phyloP scores from a whole-genome alignment of 2,113 vertebrate genomes.

The Meleagris gallopavo region DNA sequence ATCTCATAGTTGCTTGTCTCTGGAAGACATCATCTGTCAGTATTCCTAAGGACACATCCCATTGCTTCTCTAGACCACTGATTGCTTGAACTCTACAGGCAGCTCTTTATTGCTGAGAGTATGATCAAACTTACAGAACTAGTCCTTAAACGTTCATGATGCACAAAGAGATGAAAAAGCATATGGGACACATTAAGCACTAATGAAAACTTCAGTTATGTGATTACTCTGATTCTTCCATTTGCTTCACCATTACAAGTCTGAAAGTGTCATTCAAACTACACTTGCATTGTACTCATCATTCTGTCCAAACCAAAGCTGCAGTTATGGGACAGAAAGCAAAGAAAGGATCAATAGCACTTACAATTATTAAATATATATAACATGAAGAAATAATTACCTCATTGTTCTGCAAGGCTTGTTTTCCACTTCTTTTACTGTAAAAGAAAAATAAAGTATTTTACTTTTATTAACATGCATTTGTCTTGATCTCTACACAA shows the following conservation, averaged over 20 bases:
- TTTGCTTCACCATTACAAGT: neutral
- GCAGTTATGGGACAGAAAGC: neutral
- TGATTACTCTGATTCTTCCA: neutral
- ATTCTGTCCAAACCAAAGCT: neutral
- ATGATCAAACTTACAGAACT: neutral
- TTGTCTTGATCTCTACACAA: neutral
- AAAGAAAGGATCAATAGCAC: neutral
- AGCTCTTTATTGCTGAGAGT: neutral
- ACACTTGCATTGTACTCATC: neutral
- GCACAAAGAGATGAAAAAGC: neutral
- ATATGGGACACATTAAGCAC: neutral
- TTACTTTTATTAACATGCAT: slow-evolving; percentile 21
- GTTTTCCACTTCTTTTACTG: slow-evolving; percentile 87
- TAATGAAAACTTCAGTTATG: neutral
- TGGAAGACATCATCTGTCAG: neutral
- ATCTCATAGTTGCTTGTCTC: neutral
- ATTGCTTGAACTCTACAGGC: neutral
- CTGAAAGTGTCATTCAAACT: neutral
- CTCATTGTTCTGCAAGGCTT: slow-evolving; percentile 80
- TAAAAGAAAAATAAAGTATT: slow-evolving; percentile 45
- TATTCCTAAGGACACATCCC: neutral
- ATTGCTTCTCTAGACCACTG: neutral
- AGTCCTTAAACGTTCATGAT: neutral
- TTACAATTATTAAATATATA: neutral
- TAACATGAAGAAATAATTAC: slow-evolving; percentile 76